Evolutionary conservation across 2,113 vertebrate species (phyloP).

Genomic region (Nicator chloris): DNA sequence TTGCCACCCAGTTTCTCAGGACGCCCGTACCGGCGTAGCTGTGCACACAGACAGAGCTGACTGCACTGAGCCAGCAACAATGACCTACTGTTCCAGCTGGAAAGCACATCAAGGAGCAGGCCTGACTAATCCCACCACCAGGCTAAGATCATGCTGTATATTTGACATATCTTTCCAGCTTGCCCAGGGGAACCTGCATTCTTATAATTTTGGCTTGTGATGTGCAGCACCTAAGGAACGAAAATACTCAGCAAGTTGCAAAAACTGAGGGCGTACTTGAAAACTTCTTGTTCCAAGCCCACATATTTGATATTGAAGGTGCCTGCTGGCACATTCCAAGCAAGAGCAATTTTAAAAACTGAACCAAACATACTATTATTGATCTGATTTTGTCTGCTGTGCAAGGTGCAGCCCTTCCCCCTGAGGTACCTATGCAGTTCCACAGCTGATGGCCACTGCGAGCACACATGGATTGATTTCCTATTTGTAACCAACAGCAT

Average conservation of each 20-base stretch:
- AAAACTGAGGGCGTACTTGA: neutral
- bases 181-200: neutral
- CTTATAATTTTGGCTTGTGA: neutral
- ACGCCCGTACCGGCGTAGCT: neutral
- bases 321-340: neutral
- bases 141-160: neutral
- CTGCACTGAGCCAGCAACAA: neutral
- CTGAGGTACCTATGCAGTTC: neutral
- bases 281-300: conserved; percentile 28
- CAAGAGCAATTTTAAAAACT: conserved; percentile 33
- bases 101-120: neutral
- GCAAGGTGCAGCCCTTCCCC: conserved; percentile 22
- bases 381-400: conserved; percentile 51
- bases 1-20: neutral
- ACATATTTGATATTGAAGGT: neutral
- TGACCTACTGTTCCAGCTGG: neutral
- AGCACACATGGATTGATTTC: conserved; percentile 64
- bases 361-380: neutral
- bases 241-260: neutral
- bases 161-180: neutral
- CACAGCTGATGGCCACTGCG: neutral
- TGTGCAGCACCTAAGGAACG: neutral
- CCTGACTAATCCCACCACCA: neutral
- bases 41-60: neutral
- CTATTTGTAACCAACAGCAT: conserved; percentile 27